Evolutionary conservation across 2,113 vertebrate species (phyloP).

Genomic region (Jacana jacana): DNA sequence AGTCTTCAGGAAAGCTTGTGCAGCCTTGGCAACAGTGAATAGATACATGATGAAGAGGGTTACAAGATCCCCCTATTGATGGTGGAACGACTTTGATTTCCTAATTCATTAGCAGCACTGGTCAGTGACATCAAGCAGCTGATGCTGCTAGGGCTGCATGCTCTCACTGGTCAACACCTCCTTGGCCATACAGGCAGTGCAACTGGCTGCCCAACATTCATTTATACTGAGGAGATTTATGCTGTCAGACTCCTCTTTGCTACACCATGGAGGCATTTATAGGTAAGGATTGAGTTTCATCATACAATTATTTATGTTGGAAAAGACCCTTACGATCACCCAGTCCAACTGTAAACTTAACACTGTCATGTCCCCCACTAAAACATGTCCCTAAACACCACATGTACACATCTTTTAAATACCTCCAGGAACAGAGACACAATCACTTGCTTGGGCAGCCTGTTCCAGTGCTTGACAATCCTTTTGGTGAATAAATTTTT

Average conservation of each 20-base stretch:
- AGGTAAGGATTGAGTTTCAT: neutral
- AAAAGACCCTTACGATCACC: neutral
- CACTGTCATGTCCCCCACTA: neutral
- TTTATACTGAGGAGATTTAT: neutral
- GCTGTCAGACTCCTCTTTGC: neutral
- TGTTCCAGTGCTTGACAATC: neutral
- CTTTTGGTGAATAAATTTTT: neutral
- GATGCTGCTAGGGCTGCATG: neutral
- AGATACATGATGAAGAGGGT: neutral
- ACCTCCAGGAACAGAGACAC: neutral
- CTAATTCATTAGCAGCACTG: neutral
- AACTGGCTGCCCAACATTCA: neutral
- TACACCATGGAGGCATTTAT: neutral
- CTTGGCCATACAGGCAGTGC: neutral
- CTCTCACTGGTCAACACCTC: neutral
- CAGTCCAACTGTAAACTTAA: neutral
- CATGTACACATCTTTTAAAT: neutral
- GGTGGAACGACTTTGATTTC: neutral
- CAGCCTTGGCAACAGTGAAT: neutral
- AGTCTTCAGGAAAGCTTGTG: neutral
- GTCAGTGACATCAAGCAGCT: neutral
- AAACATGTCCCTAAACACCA: neutral
- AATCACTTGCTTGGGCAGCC: neutral
- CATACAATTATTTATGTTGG: neutral
- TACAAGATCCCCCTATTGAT: neutral